A percentile compares a stretch with the other conserved stretches of the same genome.
Conservation (phyloP, 2,888 invertebrate species). For the Trypoxylon attenuatum region DNA sequence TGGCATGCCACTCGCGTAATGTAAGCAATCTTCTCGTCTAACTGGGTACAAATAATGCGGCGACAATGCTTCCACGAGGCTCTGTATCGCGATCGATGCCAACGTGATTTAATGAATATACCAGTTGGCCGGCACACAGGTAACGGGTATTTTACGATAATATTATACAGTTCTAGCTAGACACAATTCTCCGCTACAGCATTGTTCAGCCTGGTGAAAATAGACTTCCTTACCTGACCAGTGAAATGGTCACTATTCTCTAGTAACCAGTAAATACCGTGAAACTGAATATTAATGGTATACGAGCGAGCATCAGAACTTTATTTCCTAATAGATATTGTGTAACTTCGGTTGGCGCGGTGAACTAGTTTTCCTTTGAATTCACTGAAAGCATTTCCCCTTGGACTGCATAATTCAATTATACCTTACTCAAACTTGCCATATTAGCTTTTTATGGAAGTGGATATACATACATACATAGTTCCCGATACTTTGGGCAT, state of each 20-base stretch:
- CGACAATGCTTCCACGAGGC: conserved; percentile 45
- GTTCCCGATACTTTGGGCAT: too few species aligned
- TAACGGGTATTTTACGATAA: conserved; percentile 56
- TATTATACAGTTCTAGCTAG: conserved; percentile 51
- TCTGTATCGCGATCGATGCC: conserved; percentile 42
- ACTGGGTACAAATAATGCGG: conserved; percentile 47
- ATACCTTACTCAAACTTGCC: background rate
- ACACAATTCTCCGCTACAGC: conserved; percentile 14
- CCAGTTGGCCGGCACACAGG: conserved; percentile 22
- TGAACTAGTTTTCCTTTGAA: background rate
- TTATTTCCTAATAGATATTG: too few species aligned
- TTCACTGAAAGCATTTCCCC: background rate
- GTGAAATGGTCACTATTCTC: conserved; percentile 13
- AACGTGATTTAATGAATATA: conserved; percentile 52
- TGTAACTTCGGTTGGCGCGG: too few species aligned
- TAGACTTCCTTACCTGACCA: conserved; percentile 34
- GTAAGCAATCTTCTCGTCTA: conserved; percentile 35
- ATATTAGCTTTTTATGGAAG: background rate
- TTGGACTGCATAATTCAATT: background rate
- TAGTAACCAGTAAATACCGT: conserved; percentile 26
- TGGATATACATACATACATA: background rate
- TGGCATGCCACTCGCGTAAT: conserved; percentile 26
- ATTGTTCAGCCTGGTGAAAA: conserved; percentile 40
- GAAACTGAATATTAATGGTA: conserved; percentile 27
- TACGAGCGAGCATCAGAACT: too few species aligned